A percentile compares a stretch with the other conserved stretches of the same genome.
Evolutionary conservation across 2,113 vertebrate species (phyloP).

Genomic region (Oxygymnocypris stewartii): DNA sequence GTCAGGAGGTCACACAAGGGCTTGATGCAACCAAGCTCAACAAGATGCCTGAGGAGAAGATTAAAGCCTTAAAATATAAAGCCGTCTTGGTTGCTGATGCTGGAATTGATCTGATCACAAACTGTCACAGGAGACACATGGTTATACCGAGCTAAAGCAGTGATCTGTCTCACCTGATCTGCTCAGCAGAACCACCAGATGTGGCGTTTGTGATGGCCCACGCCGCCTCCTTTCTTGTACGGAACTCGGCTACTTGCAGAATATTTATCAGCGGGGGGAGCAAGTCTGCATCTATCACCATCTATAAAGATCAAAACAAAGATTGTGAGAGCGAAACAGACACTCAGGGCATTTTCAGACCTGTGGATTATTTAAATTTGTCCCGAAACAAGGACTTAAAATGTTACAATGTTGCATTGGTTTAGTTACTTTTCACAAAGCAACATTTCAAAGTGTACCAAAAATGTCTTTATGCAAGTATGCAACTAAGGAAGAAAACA

Average conservation of each 20-base stretch:
- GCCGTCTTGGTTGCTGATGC: neutral
- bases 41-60: slow-evolving; percentile 81
- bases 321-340: neutral
- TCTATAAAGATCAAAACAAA: slow-evolving; percentile 68
- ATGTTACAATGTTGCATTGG: too few relatives aligned
- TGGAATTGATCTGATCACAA: neutral
- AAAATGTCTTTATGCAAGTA: too few relatives aligned
- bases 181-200: slow-evolving; percentile 93
- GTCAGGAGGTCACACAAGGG: slow-evolving; percentile 97
- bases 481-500: too few relatives aligned
- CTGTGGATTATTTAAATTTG: neutral
- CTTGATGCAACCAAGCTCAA: slow-evolving; percentile 95
- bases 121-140: neutral
- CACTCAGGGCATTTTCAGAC: neutral
- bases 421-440: too few relatives aligned
- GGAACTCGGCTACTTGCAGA: slow-evolving; percentile 95
- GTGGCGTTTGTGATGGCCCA: slow-evolving; percentile 99
- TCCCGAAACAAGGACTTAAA: neutral
- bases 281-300: slow-evolving; percentile 92
- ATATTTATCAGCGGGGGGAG: slow-evolving; percentile 94
- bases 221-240: slow-evolving; percentile 95
- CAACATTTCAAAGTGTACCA: too few relatives aligned
- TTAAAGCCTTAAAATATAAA: slow-evolving; percentile 19
- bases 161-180: slow-evolving; percentile 79
- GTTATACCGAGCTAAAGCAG: neutral